A percentile compares a stretch with the other conserved stretches of the same genome.
phyloP scores from a whole-genome alignment of 2,113 vertebrate genomes.

The Tautogolabrus adspersus region DNA sequence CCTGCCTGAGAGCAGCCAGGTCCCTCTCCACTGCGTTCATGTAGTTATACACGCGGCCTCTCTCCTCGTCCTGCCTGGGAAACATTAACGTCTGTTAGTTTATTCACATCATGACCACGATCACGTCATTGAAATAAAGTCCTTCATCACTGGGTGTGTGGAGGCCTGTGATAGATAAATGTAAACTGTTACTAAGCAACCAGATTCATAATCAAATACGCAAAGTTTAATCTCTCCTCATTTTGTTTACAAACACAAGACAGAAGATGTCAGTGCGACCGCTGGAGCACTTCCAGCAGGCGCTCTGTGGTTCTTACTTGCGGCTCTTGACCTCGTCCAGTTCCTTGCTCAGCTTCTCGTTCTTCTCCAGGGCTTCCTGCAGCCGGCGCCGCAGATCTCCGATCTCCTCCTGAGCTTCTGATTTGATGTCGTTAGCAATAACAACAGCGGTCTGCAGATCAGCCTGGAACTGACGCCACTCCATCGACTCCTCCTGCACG shows the following conservation, averaged over 20 bases:
- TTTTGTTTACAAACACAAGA: slow-evolving; percentile 36
- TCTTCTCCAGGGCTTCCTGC: slow-evolving; percentile 92
- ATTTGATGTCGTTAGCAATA: slow-evolving; percentile 97
- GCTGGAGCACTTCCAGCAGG: neutral
- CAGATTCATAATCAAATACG: slow-evolving; percentile 2
- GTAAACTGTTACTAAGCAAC: neutral
- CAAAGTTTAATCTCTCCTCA: neutral
- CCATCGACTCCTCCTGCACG: slow-evolving; percentile 92
- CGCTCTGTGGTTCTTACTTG: slow-evolving; percentile 85
- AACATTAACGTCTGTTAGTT: neutral
- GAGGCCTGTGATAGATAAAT: neutral
- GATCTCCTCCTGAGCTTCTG: slow-evolving; percentile 96
- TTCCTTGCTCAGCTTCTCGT: slow-evolving; percentile 94
- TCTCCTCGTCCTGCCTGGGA: slow-evolving; percentile 92
- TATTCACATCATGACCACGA: neutral
- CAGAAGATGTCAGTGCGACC: slow-evolving; percentile 8
- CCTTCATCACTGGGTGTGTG: neutral
- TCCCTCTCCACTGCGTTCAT: slow-evolving; percentile 98
- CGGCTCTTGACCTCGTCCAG: slow-evolving; percentile 94
- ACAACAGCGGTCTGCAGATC: slow-evolving; percentile 97
- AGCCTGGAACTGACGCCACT: slow-evolving; percentile 98
- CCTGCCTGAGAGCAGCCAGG: slow-evolving; percentile 92
- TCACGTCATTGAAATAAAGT: too few relatives aligned
- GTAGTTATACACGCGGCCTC: slow-evolving; percentile 96
- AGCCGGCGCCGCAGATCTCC: slow-evolving; percentile 92